These are phyloP conservation scores for Drosophila lacteicornis DNA, from an alignment of 1,140 invertebrate species.

Conservation along the genomic window DNA sequence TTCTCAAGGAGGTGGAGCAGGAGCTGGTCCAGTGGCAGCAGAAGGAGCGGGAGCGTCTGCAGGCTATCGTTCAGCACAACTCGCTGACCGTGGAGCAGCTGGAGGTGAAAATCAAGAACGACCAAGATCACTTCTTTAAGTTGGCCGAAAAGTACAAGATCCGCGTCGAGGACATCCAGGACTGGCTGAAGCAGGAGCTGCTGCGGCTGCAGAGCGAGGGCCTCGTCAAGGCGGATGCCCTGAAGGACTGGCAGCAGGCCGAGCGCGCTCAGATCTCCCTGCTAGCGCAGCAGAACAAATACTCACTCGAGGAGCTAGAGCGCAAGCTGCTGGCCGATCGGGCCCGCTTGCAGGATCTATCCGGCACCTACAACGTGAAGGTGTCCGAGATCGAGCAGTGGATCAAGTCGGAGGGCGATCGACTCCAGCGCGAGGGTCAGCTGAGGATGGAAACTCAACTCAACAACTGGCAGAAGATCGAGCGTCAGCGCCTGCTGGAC, in stretches of 20 bases:
- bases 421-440: slow-evolving; percentile 74
- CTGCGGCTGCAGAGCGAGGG: slow-evolving; percentile 73
- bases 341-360: slow-evolving; percentile 63
- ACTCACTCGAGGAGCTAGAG: slow-evolving; percentile 76
- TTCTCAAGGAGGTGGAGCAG: slow-evolving; percentile 75
- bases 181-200: slow-evolving; percentile 79
- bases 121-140: slow-evolving; percentile 72
- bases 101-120: slow-evolving; percentile 76
- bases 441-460: slow-evolving; percentile 72
- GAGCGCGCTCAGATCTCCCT: slow-evolving; percentile 66
- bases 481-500: slow-evolving; percentile 69
- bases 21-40: slow-evolving; percentile 75
- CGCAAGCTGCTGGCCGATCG: slow-evolving; percentile 67
- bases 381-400: slow-evolving; percentile 77
- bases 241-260: slow-evolving; percentile 77
- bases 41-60: slow-evolving; percentile 71
- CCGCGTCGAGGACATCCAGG: slow-evolving; percentile 74
- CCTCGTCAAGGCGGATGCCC: slow-evolving; percentile 69
- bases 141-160: slow-evolving; percentile 79
- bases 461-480: slow-evolving; percentile 80
- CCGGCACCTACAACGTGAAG: slow-evolving; percentile 74
- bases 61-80: slow-evolving; percentile 69
- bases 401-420: slow-evolving; percentile 77
- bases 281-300: slow-evolving; percentile 69
- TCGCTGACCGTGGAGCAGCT: slow-evolving; percentile 73